These are phyloP conservation scores for Sebastes diploproa DNA, from an alignment of 2,797 vertebrate species.

Conservation along the genomic window DNA sequence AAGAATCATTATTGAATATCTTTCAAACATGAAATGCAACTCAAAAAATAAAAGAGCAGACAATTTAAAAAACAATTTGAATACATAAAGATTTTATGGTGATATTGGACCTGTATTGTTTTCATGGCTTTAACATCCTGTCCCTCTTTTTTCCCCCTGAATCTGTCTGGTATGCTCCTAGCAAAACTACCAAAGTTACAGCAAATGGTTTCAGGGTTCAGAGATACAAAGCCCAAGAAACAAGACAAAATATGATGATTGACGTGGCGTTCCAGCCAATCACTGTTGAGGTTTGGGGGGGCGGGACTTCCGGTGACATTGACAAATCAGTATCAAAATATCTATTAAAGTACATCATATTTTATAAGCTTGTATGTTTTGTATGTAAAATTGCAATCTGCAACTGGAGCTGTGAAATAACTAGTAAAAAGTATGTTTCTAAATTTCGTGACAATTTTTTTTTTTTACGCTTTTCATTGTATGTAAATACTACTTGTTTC, in stretches of 20 bases:
- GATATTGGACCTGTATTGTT: not conserved
- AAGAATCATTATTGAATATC: not conserved
- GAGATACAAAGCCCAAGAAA: conserved; percentile 35
- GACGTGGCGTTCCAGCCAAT: conserved; percentile 63
- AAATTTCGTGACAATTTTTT: too few relatives aligned
- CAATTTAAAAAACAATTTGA: not conserved
- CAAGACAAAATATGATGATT: conserved; percentile 14
- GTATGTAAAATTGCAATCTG: too few relatives aligned
- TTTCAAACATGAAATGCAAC: not conserved
- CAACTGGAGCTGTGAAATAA: too few relatives aligned
- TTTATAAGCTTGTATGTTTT: too few relatives aligned
- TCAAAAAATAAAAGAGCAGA: not conserved
- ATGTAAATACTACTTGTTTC: too few relatives aligned
- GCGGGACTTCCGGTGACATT: conserved; percentile 63
- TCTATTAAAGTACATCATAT: too few relatives aligned
- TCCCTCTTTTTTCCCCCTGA: not conserved
- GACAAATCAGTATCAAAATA: conserved; percentile 74
- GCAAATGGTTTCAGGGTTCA: not conserved
- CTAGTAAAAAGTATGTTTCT: too few relatives aligned
- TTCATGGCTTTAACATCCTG: not conserved
- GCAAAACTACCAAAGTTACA: not conserved
- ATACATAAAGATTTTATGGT: not conserved
- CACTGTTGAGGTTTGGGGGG: not conserved
- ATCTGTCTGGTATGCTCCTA: conserved; percentile 45
- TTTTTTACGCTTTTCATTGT: too few relatives aligned